These are phyloP conservation scores for Morelia viridis DNA, from an alignment of 2,797 vertebrate genomes.

Conservation along the genomic window DNA sequence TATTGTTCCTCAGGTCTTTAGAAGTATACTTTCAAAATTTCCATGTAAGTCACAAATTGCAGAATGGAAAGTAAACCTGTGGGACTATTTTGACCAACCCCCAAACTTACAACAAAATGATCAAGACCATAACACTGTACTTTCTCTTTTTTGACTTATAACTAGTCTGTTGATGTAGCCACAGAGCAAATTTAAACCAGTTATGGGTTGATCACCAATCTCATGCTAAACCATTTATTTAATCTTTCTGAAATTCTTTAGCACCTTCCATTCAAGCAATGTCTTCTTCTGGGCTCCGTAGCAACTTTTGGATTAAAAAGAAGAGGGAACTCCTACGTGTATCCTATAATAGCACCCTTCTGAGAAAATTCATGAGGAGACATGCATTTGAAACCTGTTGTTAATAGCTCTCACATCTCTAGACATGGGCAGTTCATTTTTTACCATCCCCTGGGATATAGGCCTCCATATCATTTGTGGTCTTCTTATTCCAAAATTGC, in stretches of 20 bases:
- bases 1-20: not conserved
- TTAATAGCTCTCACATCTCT: not conserved
- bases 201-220: not conserved
- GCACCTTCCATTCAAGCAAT: not conserved
- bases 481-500: slow-evolving; percentile 66
- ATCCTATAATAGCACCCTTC: not conserved
- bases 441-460: slow-evolving; percentile 41
- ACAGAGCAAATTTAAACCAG: not conserved
- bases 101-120: not conserved
- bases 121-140: not conserved
- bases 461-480: slow-evolving; percentile 39
- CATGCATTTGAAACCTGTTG: not conserved
- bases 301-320: slow-evolving; percentile 49
- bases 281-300: slow-evolving; percentile 43
- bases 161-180: not conserved
- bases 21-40: not conserved
- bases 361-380: not conserved
- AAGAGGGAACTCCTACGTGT: slow-evolving; percentile 57
- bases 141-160: not conserved
- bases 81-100: not conserved
- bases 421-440: slow-evolving; percentile 47
- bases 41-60: not conserved
- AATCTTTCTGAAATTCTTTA: not conserved
- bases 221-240: not conserved
- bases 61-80: not conserved